Evolutionary conservation across 2,113 vertebrate species (phyloP).

Genomic region (Antidorcas marsupialis): DNA sequence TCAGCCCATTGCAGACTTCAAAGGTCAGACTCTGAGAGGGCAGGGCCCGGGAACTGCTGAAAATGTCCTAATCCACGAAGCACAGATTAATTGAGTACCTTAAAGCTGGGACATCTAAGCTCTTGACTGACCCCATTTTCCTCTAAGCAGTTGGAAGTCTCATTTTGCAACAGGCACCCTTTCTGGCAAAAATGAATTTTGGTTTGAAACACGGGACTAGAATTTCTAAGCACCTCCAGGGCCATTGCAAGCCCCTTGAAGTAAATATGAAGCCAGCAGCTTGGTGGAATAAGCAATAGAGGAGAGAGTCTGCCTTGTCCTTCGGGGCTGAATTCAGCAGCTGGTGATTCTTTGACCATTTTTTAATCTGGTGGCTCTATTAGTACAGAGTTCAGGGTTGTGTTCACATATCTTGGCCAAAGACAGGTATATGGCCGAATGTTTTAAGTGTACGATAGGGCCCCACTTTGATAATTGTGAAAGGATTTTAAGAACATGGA

Average conservation of each 20-base stretch:
- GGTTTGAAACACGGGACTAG: conserved; percentile 44
- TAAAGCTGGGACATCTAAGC: conserved; percentile 43
- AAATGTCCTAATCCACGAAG: conserved; percentile 44
- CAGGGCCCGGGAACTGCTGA: not conserved
- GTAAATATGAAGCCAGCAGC: conserved; percentile 48
- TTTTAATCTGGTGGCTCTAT: conserved; percentile 48
- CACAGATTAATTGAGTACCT: conserved; percentile 41
- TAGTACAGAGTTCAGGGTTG: conserved; percentile 33
- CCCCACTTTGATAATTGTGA: not conserved
- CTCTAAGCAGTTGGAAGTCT: conserved; percentile 49
- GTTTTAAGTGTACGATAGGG: not conserved
- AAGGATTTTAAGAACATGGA: not conserved
- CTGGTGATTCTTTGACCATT: conserved; percentile 45
- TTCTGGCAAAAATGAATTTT: conserved; percentile 62
- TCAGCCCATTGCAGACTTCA: not conserved
- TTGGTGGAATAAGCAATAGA: conserved; percentile 48
- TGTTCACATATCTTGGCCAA: conserved; percentile 31
- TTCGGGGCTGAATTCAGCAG: conserved; percentile 38
- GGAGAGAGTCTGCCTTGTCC: conserved; percentile 30
- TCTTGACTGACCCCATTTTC: conserved; percentile 56
- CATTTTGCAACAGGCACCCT: conserved; percentile 57
- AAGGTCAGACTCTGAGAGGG: not conserved
- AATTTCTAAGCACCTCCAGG: conserved; percentile 54
- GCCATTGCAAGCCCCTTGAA: conserved; percentile 44
- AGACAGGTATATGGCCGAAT: not conserved